phyloP scores from a whole-genome alignment of 1,140 invertebrate species.

The Colletes gigas region DNA sequence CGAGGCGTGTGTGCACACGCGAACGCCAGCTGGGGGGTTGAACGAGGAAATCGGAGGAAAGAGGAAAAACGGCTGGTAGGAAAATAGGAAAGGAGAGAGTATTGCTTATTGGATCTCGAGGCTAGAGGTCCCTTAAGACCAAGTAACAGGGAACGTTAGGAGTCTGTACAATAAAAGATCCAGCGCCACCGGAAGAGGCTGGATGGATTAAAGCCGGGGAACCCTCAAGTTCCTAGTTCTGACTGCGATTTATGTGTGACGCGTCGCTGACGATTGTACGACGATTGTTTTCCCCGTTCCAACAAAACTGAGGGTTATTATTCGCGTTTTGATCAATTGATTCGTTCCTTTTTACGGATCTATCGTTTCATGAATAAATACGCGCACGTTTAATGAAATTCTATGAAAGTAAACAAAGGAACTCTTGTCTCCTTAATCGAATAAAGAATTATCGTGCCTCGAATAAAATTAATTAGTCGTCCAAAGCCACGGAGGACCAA shows the following conservation, averaged over 20 bases:
- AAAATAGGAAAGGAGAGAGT: constrained; percentile 10
- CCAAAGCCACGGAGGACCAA: too few relatives aligned
- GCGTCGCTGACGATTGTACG: background rate
- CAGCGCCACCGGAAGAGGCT: background rate
- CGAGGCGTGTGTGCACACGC: background rate
- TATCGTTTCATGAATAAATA: too few relatives aligned
- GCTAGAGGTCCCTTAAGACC: constrained; percentile 34
- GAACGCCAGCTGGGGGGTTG: too few relatives aligned
- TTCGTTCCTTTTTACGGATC: background rate
- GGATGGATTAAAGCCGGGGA: constrained; percentile 15
- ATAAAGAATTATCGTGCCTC: too few relatives aligned
- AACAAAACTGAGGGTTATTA: background rate
- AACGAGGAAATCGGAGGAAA: background rate
- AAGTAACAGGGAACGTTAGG: constrained; percentile 18
- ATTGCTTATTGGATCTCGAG: constrained; percentile 47
- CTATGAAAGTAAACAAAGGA: too few relatives aligned
- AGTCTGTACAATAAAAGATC: constrained; percentile 21
- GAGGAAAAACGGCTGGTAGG: background rate
- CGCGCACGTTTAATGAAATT: too few relatives aligned
- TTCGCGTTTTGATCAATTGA: background rate
- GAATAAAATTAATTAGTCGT: too few relatives aligned
- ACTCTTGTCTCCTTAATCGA: too few relatives aligned
- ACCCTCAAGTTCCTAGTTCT: constrained; percentile 14
- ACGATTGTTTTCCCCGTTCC: background rate
- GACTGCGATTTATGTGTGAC: constrained; percentile 11